Percentiles rank a stretch among this genome's conserved stretches.
These are phyloP conservation scores for Drosophila meridionalis DNA, from an alignment of 2,888 invertebrate genomes.

Conservation along the genomic window DNA sequence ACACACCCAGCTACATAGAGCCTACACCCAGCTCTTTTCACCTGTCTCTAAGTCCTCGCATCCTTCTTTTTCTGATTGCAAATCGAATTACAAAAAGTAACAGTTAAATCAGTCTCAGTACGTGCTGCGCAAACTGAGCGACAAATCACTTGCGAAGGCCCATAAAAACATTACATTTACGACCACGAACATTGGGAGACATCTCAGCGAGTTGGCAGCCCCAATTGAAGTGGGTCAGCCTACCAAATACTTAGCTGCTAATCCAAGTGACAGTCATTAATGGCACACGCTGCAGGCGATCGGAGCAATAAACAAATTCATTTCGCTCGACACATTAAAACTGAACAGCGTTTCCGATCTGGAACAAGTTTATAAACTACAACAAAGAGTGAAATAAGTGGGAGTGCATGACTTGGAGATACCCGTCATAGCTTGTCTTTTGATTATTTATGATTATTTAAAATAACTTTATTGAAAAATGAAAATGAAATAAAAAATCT, in stretches of 20 bases:
- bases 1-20: background rate
- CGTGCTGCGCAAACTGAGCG: conserved; percentile 9
- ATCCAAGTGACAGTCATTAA: conserved; percentile 74
- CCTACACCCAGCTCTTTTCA: background rate
- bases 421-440: background rate
- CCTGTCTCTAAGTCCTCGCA: background rate
- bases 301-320: conserved; percentile 73
- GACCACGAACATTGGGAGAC: conserved; percentile 25
- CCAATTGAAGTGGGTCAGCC: conserved; percentile 59
- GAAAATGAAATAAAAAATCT: too few species aligned
- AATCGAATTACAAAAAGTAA: conserved; percentile 5
- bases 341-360: conserved; percentile 29
- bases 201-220: conserved; percentile 50
- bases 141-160: conserved; percentile 29
- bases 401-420: background rate
- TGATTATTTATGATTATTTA: too few species aligned
- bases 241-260: conserved; percentile 49
- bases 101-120: conserved; percentile 7
- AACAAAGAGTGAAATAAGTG: background rate
- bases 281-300: conserved; percentile 72
- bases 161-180: conserved; percentile 51
- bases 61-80: background rate
- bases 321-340: conserved; percentile 56
- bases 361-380: conserved; percentile 57
- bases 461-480: too few species aligned